Base-by-base conservation (phyloP, 2,113 vertebrate genomes). In the Desmodus rotundus region DNA sequence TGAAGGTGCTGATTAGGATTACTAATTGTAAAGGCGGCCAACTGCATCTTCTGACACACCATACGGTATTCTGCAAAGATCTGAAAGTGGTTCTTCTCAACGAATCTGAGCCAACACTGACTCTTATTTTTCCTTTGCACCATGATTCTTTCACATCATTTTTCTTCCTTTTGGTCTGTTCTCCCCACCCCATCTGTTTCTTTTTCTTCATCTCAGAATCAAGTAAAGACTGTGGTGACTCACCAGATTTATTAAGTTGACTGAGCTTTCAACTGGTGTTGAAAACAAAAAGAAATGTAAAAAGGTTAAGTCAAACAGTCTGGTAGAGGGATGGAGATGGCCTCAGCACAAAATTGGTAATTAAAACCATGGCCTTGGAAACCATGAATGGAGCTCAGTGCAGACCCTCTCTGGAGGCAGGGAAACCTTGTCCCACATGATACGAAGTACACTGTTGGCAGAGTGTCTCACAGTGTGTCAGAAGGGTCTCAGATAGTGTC, bases 211-310 rank as follows among this genome's bases (percentile, higher is more conserved):
- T 83, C 45, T 93, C 33, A 76, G 78, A 92, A 91, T 78, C 87
- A 89, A 82, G 10, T 67, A 93, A 86, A 87, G 74, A 76, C 43
- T 74, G 61, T 54, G 8, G 80, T 87, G 56, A 96, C n/a, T 94
- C 68, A 92, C 47, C 31, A 72, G 65, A 84, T 94, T 84, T 70
- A 97, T 84, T 89, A 91, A 70, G n/a, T 93, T 96, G 84, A 89
- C 26, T 80, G 52, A 93, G 77, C 45, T 93, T 93, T 74, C 77
- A 74, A 89, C 50, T 89, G 17, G 68, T 72, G 41, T 36, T 97
- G 63, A 84, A 91, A 92, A 94, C 74, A 94, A 93, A 95, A 84
- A 89, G 77, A 89, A 89, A 77, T 54, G 74, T 81, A 89, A 33
- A 82, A 61, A 67, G 70, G 85, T 93, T 93, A 93, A 36, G 54